Conservation (phyloP, 2,797 vertebrate genomes). For the Phrynocephalus vlangalii region DNA sequence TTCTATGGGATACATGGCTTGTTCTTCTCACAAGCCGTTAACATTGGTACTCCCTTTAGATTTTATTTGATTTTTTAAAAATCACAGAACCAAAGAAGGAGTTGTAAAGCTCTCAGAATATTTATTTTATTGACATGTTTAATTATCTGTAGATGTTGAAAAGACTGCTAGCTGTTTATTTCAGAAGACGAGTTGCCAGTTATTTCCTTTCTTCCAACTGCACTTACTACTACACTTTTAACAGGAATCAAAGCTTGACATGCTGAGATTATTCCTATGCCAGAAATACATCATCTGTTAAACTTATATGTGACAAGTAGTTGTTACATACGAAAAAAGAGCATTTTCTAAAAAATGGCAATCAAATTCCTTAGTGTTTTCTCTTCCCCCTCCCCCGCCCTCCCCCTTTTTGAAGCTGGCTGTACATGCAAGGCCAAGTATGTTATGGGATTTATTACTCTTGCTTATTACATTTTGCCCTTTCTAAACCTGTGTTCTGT, state of each 20-base stretch:
- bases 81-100: neutral
- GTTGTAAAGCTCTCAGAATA: neutral
- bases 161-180: slow-evolving; percentile 27
- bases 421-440: slow-evolving; percentile 35
- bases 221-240: slow-evolving; percentile 8
- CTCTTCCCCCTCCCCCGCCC: slow-evolving; percentile 15
- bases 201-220: neutral
- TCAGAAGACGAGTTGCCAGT: slow-evolving; percentile 6
- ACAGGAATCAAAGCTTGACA: slow-evolving; percentile 21
- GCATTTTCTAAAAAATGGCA: neutral
- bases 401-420: slow-evolving; percentile 29
- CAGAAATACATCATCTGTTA: slow-evolving; percentile 8
- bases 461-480: slow-evolving; percentile 15
- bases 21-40: neutral
- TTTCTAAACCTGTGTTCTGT: slow-evolving; percentile 9
- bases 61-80: neutral
- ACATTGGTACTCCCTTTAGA: neutral
- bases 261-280: slow-evolving; percentile 1
- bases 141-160: slow-evolving; percentile 17
- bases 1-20: neutral
- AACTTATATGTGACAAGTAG: slow-evolving; percentile 5
- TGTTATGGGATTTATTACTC: slow-evolving; percentile 15
- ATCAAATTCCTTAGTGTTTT: neutral
- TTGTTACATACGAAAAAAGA: neutral
- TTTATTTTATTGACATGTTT: slow-evolving; percentile 23